Percentiles rank a stretch among this genome's conserved stretches.
Evolutionary conservation across 2,888 invertebrate species (phyloP).

Genomic region (Xestia xanthographa): DNA sequence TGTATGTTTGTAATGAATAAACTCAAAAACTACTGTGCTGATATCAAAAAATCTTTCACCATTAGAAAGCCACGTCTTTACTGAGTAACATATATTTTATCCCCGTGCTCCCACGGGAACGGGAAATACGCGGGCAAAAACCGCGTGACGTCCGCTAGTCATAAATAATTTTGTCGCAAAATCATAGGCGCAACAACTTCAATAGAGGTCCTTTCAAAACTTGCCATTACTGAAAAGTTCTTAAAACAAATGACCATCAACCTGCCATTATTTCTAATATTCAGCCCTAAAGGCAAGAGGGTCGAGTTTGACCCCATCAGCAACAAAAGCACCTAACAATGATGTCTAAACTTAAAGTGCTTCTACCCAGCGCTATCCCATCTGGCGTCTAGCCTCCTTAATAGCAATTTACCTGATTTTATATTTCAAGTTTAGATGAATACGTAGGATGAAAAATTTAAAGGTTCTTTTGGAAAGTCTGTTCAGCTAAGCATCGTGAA

Average conservation of each 20-base stretch:
- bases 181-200: background rate
- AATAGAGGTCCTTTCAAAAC: background rate
- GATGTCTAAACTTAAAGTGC: conserved; percentile 47
- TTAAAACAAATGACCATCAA: conserved; percentile 16
- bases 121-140: no score
- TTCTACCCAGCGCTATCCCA: conserved; percentile 28
- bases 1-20: no score
- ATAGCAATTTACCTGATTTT: conserved; percentile 33
- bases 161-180: background rate
- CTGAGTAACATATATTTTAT: no score
- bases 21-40: no score
- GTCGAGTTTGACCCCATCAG: conserved; percentile 33
- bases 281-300: conserved; percentile 1
- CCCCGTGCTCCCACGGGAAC: no score
- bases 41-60: no score
- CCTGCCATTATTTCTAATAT: conserved; percentile 13
- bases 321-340: conserved; percentile 35
- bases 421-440: conserved; percentile 24
- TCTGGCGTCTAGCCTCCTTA: conserved; percentile 36
- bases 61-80: no score
- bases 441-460: background rate
- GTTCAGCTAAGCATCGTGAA: background rate
- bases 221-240: background rate
- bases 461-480: background rate
- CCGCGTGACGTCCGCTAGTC: no score